phyloP scores from a whole-genome alignment of 2,797 vertebrate genomes.

The Rhodeus uyekii region DNA sequence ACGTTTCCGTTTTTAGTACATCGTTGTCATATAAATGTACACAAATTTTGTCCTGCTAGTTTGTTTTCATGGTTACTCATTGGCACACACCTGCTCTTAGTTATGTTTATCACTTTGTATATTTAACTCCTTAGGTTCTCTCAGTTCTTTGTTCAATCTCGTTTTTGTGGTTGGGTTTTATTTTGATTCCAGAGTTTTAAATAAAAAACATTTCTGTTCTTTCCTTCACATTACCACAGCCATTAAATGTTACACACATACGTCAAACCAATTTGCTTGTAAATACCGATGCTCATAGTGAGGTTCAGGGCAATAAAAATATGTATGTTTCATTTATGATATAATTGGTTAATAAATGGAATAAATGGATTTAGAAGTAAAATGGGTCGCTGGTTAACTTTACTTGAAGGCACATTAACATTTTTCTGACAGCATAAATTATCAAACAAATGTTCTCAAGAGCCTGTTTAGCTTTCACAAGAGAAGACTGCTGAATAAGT shows the following conservation, averaged over 20 bases:
- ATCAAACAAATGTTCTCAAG: neutral
- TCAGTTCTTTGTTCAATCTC: neutral
- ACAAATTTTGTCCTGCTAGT: neutral
- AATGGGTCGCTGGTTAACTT: neutral
- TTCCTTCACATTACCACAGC: neutral
- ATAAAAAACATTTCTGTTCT: neutral
- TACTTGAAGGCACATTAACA: neutral
- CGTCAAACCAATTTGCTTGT: neutral
- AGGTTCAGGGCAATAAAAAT: slow-evolving; percentile 15
- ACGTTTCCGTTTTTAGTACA: neutral
- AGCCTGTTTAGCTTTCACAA: neutral
- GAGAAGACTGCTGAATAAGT: slow-evolving; percentile 8
- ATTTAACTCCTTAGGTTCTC: neutral
- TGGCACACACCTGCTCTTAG: neutral
- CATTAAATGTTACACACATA: neutral
- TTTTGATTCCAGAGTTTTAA: neutral
- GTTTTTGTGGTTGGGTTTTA: neutral
- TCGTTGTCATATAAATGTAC: neutral
- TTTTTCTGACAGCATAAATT: neutral
- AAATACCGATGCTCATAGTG: neutral
- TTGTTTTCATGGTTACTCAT: neutral
- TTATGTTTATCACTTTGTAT: neutral
- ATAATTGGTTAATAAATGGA: too few species aligned
- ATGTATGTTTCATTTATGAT: neutral
- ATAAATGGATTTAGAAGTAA: neutral